Conservation (phyloP, 2,113 vertebrate genomes). For the Lipophrys pholis region DNA sequence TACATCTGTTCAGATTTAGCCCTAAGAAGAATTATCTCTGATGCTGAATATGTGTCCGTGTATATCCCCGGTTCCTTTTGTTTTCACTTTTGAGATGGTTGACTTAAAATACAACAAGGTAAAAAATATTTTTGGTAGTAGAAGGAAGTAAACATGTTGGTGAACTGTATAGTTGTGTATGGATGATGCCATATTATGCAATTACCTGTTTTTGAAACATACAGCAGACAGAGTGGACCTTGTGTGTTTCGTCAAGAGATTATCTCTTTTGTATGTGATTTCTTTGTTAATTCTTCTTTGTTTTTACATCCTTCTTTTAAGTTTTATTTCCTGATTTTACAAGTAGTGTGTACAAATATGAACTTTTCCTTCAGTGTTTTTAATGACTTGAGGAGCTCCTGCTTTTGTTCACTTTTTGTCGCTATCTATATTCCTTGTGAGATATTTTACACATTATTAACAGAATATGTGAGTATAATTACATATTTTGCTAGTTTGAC, state of each 20-base stretch:
- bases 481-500: constrained; percentile 69
- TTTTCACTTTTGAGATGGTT: constrained; percentile 29
- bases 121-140: constrained; percentile 56
- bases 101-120: constrained; percentile 39
- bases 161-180: constrained; percentile 35
- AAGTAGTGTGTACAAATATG: constrained; percentile 28
- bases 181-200: constrained; percentile 61
- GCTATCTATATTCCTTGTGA: constrained; percentile 50
- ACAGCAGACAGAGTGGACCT: constrained; percentile 27
- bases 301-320: not conserved
- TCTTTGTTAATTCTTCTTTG: not conserved
- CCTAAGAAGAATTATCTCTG: constrained; percentile 31
- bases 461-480: constrained; percentile 64
- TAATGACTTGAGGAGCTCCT: constrained; percentile 34
- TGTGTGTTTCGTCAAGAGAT: constrained; percentile 23
- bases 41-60: constrained; percentile 40
- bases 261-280: constrained; percentile 21
- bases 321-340: constrained; percentile 39
- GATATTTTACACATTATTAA: constrained; percentile 56
- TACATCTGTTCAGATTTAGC: constrained; percentile 45
- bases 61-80: constrained; percentile 20
- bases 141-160: constrained; percentile 44
- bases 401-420: constrained; percentile 54
- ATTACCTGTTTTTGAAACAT: constrained; percentile 31
- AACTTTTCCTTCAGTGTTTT: constrained; percentile 39